These are phyloP conservation scores for Platyrinchus mystaceus DNA, from an alignment of 2,797 vertebrate genomes.

Conservation along the genomic window DNA sequence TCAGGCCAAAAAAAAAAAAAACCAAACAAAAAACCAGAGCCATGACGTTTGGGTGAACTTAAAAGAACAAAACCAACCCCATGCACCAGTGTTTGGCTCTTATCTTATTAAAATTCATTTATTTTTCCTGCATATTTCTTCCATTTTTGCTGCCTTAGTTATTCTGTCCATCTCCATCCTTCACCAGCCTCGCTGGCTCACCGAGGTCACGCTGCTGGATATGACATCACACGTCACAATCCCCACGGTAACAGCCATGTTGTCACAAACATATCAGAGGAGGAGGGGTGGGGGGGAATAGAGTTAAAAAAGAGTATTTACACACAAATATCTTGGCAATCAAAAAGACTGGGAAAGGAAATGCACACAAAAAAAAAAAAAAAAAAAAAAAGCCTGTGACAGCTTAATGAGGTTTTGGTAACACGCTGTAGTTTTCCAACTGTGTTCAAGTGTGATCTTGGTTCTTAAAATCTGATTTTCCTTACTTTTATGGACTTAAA, in stretches of 20 bases:
- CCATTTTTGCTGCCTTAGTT: background rate
- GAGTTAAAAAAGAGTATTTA: background rate
- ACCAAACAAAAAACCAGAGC: background rate
- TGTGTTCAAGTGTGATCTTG: conserved; percentile 42
- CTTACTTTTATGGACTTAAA: conserved; percentile 64
- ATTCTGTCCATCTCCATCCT: background rate
- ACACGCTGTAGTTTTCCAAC: conserved; percentile 51
- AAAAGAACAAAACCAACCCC: background rate
- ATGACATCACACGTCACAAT: background rate
- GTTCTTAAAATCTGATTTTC: conserved; percentile 60
- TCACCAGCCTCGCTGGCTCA: background rate
- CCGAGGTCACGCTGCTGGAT: background rate
- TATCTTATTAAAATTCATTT: background rate
- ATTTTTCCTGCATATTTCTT: background rate
- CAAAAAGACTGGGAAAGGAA: conserved; percentile 17
- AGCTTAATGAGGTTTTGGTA: conserved; percentile 67
- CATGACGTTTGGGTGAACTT: background rate
- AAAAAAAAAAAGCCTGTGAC: background rate
- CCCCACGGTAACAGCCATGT: background rate
- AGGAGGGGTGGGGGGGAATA: background rate
- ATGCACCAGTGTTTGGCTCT: rapidly evolving
- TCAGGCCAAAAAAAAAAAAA: background rate
- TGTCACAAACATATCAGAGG: background rate
- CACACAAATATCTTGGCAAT: conserved; percentile 39
- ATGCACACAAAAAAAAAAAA: background rate